Conservation (phyloP, 1,140 invertebrate genomes). For the Andrena cerasifolii region DNA sequence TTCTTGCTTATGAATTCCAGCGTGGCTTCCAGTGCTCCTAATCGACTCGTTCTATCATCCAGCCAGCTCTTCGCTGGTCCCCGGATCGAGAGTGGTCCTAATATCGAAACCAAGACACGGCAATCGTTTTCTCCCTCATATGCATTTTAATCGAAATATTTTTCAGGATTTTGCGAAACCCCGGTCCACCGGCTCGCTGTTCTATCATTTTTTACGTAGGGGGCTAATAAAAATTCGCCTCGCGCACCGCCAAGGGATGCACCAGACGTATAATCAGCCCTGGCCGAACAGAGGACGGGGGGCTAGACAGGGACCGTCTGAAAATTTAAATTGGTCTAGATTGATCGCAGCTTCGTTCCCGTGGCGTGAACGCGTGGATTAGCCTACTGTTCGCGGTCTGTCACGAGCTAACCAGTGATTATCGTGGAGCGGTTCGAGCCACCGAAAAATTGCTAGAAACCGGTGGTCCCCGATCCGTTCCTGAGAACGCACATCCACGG, state of each 20-base stretch:
- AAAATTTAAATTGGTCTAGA: slow-evolving; percentile 78
- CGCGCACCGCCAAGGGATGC: slow-evolving; percentile 62
- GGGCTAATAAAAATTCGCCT: slow-evolving; percentile 59
- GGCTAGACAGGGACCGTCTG: slow-evolving; percentile 62
- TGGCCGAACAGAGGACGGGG: slow-evolving; percentile 46
- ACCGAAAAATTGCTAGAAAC: slow-evolving; percentile 76
- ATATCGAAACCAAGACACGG: neutral
- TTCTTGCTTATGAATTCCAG: slow-evolving; percentile 45
- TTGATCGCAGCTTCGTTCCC: slow-evolving; percentile 54
- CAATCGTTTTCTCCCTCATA: slow-evolving; percentile 12
- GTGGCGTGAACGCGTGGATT: slow-evolving; percentile 54
- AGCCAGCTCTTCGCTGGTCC: neutral
- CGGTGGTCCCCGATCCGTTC: neutral
- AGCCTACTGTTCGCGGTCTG: slow-evolving; percentile 57
- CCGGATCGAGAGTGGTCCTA: neutral
- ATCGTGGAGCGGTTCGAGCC: slow-evolving; percentile 68
- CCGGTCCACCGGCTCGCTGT: neutral
- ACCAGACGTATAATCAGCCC: slow-evolving; percentile 62
- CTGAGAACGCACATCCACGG: too few relatives aligned
- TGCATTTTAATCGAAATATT: slow-evolving; percentile 57
- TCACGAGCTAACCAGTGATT: slow-evolving; percentile 72
- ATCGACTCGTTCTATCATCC: slow-evolving; percentile 53
- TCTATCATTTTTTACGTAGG: neutral
- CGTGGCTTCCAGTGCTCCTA: slow-evolving; percentile 39
- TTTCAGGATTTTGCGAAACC: slow-evolving; percentile 44